Percentiles rank a stretch among this genome's conserved stretches.
phyloP scores from a whole-genome alignment of 2,888 invertebrate species.

The Drosophila paramelanica region DNA sequence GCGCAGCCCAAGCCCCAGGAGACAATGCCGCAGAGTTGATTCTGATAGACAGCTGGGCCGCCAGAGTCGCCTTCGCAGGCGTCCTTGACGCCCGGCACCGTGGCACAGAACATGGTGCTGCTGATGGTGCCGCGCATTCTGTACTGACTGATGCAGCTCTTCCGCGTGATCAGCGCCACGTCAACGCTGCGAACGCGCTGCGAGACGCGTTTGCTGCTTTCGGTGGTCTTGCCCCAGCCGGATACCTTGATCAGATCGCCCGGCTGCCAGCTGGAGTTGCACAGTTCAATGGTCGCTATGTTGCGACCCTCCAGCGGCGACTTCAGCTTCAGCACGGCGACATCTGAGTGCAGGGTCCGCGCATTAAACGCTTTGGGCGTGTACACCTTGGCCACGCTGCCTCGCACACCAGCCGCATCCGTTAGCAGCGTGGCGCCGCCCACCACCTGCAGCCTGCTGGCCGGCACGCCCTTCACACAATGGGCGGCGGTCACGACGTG shows the following conservation, averaged over 20 bases:
- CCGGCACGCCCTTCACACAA: constrained; percentile 68
- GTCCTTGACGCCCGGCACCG: constrained; percentile 70
- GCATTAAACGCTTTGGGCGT: constrained; percentile 67
- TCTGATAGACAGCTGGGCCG: constrained; percentile 79
- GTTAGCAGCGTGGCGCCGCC: constrained; percentile 71
- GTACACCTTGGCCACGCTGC: constrained; percentile 56
- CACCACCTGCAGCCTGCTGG: constrained; percentile 61
- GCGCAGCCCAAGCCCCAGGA: constrained; percentile 86
- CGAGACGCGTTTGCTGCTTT: constrained; percentile 56
- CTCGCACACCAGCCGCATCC: constrained; percentile 56
- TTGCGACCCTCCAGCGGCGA: constrained; percentile 63
- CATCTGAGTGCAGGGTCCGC: constrained; percentile 68
- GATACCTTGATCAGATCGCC: constrained; percentile 72
- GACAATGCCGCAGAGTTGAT: constrained; percentile 88
- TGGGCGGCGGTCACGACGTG: constrained; percentile 83
- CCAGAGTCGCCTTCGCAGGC: constrained; percentile 83
- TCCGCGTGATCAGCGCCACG: constrained; percentile 63
- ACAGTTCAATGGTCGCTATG: constrained; percentile 71
- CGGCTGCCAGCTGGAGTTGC: constrained; percentile 52
- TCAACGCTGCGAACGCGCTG: constrained; percentile 71
- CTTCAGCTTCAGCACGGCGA: constrained; percentile 75
- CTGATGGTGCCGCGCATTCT: constrained; percentile 54
- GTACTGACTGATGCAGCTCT: constrained; percentile 65
- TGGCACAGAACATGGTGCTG: constrained; percentile 81
- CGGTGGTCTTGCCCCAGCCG: constrained; percentile 78